These are phyloP conservation scores for Aotus griseimembra DNA, from an alignment of 2,797 vertebrate genomes.

Conservation along the genomic window DNA sequence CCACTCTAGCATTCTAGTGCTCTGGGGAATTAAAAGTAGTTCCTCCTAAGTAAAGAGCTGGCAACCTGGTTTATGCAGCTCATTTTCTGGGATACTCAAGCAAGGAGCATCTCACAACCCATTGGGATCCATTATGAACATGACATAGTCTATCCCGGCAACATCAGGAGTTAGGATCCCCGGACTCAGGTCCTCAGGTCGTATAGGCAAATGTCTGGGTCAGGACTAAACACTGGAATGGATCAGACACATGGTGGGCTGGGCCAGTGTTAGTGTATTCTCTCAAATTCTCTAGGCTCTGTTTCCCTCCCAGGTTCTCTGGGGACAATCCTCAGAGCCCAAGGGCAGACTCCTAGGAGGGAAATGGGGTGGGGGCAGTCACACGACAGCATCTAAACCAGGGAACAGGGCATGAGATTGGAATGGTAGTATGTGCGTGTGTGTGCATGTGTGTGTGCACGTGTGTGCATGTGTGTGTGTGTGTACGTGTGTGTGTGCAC, in stretches of 20 bases:
- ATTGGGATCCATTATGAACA: neutral
- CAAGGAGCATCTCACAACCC: neutral
- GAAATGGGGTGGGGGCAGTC: neutral
- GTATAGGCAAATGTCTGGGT: neutral
- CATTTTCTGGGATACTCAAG: neutral
- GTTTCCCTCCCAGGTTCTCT: neutral
- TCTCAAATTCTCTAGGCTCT: neutral
- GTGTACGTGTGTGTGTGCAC: neutral
- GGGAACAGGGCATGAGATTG: neutral
- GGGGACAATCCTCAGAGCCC: neutral
- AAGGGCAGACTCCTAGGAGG: neutral
- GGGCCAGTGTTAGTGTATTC: neutral
- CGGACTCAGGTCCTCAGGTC: neutral
- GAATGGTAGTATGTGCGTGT: neutral
- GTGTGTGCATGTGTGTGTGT: neutral
- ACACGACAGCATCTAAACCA: neutral
- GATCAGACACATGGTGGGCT: neutral
- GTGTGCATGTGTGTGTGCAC: neutral
- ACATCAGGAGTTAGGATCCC: neutral
- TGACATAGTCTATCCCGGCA: neutral
- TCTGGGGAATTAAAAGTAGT: neutral
- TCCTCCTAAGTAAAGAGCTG: neutral
- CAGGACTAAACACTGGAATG: neutral
- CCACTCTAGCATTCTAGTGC: neutral
- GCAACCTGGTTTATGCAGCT: neutral